These are phyloP conservation scores for Scatophagus argus DNA, from an alignment of 2,113 vertebrate species.

Conservation along the genomic window DNA sequence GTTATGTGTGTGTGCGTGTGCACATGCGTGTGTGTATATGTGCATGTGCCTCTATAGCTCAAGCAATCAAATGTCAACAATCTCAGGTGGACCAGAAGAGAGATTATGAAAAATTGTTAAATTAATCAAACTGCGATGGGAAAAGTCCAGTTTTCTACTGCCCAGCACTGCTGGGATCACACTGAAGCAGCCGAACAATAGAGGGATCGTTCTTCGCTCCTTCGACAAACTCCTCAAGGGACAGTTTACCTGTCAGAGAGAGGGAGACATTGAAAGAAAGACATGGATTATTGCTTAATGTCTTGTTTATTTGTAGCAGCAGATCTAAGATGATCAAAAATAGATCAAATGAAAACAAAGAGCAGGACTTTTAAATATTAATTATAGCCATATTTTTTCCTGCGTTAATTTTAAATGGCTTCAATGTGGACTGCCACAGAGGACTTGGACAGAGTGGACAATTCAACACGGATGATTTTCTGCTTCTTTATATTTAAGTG, in stretches of 20 bases:
- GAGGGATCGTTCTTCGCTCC: slow-evolving; percentile 97
- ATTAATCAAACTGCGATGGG: slow-evolving; percentile 33
- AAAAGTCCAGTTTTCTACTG: slow-evolving; percentile 74
- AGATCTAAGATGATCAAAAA: neutral
- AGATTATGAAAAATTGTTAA: slow-evolving; percentile 40
- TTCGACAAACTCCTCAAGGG: slow-evolving; percentile 97
- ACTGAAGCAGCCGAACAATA: slow-evolving; percentile 98
- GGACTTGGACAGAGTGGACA: neutral
- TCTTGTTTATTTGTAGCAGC: neutral
- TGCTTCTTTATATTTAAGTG: neutral
- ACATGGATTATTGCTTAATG: neutral
- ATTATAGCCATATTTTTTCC: neutral
- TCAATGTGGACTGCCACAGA: neutral
- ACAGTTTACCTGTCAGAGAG: slow-evolving; percentile 91
- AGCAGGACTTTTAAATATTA: neutral
- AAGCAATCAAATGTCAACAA: slow-evolving; percentile 34
- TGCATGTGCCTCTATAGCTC: slow-evolving; percentile 52
- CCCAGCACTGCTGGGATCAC: slow-evolving; percentile 94
- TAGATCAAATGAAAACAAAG: neutral
- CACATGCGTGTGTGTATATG: slow-evolving; percentile 14
- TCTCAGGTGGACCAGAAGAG: slow-evolving; percentile 52
- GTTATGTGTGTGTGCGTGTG: slow-evolving; percentile 8
- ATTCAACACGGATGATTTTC: too few relatives aligned
- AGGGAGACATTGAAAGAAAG: slow-evolving; percentile 11
- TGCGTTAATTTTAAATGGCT: neutral